Percentiles rank a stretch among this genome's conserved stretches.
phyloP scores from a whole-genome alignment of 2,888 invertebrate genomes.

The Orthonevra nobilis region DNA sequence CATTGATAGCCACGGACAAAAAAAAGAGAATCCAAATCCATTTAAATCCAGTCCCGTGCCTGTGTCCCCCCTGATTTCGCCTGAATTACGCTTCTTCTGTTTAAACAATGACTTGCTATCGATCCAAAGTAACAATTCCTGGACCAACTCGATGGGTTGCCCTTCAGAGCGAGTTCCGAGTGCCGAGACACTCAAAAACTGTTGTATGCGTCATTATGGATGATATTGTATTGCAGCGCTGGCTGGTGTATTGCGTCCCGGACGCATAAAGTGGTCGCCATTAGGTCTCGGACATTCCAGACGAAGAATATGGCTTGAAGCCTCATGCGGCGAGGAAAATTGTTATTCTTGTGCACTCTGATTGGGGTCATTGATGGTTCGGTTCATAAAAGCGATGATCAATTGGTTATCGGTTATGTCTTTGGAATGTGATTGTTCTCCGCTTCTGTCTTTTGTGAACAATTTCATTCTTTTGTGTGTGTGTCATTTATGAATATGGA shows the following conservation, averaged over 20 bases:
- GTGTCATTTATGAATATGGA: too few species aligned
- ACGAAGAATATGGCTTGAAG: slow-evolving; percentile 44
- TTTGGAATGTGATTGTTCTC: slow-evolving; percentile 58
- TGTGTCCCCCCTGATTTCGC: neutral
- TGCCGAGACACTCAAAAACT: neutral
- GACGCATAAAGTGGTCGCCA: slow-evolving; percentile 53
- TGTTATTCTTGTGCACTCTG: slow-evolving; percentile 32
- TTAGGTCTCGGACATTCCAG: slow-evolving; percentile 64
- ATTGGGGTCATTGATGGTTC: slow-evolving; percentile 64
- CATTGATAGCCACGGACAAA: too few species aligned
- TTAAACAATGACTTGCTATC: slow-evolving; percentile 12
- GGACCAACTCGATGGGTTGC: neutral
- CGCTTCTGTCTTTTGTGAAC: slow-evolving; percentile 61
- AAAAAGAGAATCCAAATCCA: neutral
- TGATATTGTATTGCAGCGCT: neutral
- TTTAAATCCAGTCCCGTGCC: too few species aligned
- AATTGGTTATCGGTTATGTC: slow-evolving; percentile 63
- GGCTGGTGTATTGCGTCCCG: too few species aligned
- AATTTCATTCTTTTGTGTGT: too few species aligned
- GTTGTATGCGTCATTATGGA: slow-evolving; percentile 6
- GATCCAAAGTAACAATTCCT: slow-evolving; percentile 5
- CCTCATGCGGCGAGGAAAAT: slow-evolving; percentile 48
- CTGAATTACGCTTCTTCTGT: slow-evolving; percentile 7
- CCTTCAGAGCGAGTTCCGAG: neutral
- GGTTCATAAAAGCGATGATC: slow-evolving; percentile 53